These are phyloP conservation scores for Lates calcarifer DNA, from an alignment of 2,113 vertebrate genomes.

Conservation along the genomic window DNA sequence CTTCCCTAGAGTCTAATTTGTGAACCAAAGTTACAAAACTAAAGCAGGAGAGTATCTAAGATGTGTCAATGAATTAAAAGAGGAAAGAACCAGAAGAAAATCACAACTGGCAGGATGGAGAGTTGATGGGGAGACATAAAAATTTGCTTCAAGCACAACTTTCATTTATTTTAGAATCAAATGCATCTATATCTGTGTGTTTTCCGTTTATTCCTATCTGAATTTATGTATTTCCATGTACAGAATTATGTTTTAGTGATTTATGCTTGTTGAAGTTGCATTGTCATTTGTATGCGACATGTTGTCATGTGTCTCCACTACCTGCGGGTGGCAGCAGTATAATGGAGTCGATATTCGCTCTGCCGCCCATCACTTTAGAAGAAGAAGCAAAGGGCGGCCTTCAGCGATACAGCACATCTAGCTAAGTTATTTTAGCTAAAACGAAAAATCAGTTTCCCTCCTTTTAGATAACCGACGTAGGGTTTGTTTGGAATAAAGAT, in stretches of 20 bases:
- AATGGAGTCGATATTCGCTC: not conserved
- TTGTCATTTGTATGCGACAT: not conserved
- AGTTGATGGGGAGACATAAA: too few species aligned
- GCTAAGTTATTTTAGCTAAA: slow-evolving; percentile 69
- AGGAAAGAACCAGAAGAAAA: too few species aligned
- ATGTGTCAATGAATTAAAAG: too few species aligned
- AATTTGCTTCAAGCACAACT: too few species aligned
- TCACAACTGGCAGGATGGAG: too few species aligned
- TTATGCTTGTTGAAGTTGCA: not conserved
- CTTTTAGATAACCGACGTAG: slow-evolving; percentile 19
- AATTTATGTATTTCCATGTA: not conserved
- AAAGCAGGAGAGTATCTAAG: not conserved
- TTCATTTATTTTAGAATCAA: too few species aligned
- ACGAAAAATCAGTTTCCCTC: slow-evolving; percentile 43
- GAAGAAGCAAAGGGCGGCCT: slow-evolving; percentile 76
- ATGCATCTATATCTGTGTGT: not conserved
- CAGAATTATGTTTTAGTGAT: not conserved
- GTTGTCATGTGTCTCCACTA: not conserved
- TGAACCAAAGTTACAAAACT: too few species aligned
- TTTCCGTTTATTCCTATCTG: not conserved
- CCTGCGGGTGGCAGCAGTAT: slow-evolving; percentile 36
- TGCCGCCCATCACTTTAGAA: slow-evolving; percentile 31
- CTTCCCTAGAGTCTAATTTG: too few species aligned
- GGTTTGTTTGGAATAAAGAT: slow-evolving; percentile 53
- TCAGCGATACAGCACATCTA: slow-evolving; percentile 49